A percentile compares a stretch with the other conserved stretches of the same genome.
These are phyloP conservation scores for Telmatherina bonti DNA, from an alignment of 2,797 vertebrate genomes.

Conservation along the genomic window DNA sequence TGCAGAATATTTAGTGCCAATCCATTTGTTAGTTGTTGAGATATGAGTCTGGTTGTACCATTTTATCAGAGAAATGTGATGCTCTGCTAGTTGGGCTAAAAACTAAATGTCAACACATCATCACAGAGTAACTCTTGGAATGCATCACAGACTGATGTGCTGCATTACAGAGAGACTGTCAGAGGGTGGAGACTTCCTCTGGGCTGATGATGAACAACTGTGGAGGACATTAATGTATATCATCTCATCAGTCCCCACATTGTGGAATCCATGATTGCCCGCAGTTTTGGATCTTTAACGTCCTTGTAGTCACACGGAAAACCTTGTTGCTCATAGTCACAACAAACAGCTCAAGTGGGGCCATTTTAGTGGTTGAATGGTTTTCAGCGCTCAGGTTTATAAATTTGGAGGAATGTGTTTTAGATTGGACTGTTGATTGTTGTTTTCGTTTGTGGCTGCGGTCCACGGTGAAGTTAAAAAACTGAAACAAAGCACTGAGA, in stretches of 20 bases:
- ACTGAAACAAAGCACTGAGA: conserved; percentile 47
- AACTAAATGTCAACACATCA: conserved; percentile 36
- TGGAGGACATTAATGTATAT: conserved; percentile 46
- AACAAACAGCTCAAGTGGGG: conserved; percentile 58
- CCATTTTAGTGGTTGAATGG: conserved; percentile 29
- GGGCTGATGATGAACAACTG: conserved; percentile 48
- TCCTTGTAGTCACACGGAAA: conserved; percentile 24
- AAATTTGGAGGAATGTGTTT: conserved; percentile 61
- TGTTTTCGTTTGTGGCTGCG: conserved; percentile 62
- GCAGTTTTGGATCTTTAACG: conserved; percentile 30
- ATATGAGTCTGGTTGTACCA: not conserved
- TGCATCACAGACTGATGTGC: conserved; percentile 33
- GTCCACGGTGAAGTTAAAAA: conserved; percentile 42
- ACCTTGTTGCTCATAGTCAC: conserved; percentile 50
- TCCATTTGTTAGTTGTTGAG: conserved; percentile 15
- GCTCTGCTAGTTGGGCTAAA: conserved; percentile 18
- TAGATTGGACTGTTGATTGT: conserved; percentile 64
- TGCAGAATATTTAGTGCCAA: not conserved
- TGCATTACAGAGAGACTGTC: conserved; percentile 35
- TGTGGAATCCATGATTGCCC: conserved; percentile 31
- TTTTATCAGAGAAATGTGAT: not conserved
- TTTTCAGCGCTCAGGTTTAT: conserved; percentile 43
- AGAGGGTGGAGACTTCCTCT: conserved; percentile 61
- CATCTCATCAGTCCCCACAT: conserved; percentile 48
- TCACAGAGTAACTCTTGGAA: conserved; percentile 32